These are phyloP conservation scores for Eulacestoma nigropectus DNA, from an alignment of 2,113 vertebrate genomes.

Conservation along the genomic window DNA sequence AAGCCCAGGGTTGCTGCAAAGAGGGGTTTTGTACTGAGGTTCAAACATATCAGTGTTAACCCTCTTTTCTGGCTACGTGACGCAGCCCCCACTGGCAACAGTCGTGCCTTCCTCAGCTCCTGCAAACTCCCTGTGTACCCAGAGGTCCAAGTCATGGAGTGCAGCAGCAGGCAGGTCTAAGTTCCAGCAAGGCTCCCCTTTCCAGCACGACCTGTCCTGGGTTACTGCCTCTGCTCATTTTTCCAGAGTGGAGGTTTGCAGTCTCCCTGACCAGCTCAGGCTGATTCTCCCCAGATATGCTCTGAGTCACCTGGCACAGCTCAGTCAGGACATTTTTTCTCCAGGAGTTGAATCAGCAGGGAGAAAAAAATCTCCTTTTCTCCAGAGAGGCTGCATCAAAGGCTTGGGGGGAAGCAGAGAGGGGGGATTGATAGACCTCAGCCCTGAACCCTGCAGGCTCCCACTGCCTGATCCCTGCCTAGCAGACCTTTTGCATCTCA, in stretches of 20 bases:
- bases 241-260: not conserved
- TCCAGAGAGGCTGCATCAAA: not conserved
- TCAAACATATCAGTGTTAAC: not conserved
- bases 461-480: not conserved
- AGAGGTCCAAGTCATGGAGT: not conserved
- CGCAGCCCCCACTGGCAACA: not conserved
- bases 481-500: not conserved
- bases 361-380: not conserved
- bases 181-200: not conserved
- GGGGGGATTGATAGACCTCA: not conserved
- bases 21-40: not conserved
- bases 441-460: not conserved
- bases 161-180: not conserved
- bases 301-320: conserved; percentile 30
- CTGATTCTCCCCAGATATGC: not conserved
- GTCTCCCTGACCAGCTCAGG: not conserved
- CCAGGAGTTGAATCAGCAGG: conserved; percentile 45
- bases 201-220: not conserved
- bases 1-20: not conserved
- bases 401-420: not conserved
- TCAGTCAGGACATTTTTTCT: conserved; percentile 19
- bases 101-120: not conserved
- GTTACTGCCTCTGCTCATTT: not conserved
- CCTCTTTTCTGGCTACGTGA: not conserved
- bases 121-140: not conserved